Evolutionary conservation across 1,140 invertebrate genomes (phyloP).

Genomic region (Metopolophium dirhodum): DNA sequence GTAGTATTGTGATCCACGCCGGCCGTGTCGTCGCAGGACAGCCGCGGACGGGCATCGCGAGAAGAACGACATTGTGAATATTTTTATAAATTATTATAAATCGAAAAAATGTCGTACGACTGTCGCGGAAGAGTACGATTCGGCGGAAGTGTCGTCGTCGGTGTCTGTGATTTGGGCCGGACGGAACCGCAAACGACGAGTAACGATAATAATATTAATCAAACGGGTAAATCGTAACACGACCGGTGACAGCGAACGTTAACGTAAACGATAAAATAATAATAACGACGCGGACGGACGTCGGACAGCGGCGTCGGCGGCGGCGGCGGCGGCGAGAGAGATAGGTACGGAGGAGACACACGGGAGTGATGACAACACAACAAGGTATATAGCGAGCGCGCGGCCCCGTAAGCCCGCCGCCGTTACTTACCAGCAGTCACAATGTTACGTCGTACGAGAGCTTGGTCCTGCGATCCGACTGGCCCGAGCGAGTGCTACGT

Average conservation of each 20-base stretch:
- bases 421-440: constrained; percentile 56
- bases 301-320: background rate
- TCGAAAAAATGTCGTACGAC: no score
- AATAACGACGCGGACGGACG: background rate
- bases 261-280: background rate
- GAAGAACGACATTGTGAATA: background rate
- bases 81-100: no score
- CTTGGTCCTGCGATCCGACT: constrained; percentile 56
- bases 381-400: background rate
- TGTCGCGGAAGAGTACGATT: no score
- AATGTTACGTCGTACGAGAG: constrained; percentile 56
- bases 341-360: constrained; percentile 3
- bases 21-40: background rate
- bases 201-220: background rate
- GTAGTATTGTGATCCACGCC: background rate
- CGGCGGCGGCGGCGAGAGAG: background rate
- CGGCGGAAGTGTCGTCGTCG: no score
- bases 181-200: background rate
- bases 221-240: background rate
- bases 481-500: constrained; percentile 53
- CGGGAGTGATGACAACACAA: constrained; percentile 42
- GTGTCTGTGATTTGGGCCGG: background rate
- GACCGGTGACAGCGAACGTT: background rate
- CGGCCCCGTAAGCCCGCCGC: constrained; percentile 30
- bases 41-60: no score